phyloP scores from a whole-genome alignment of 2,113 vertebrate species.

The Pollachius pollachius region DNA sequence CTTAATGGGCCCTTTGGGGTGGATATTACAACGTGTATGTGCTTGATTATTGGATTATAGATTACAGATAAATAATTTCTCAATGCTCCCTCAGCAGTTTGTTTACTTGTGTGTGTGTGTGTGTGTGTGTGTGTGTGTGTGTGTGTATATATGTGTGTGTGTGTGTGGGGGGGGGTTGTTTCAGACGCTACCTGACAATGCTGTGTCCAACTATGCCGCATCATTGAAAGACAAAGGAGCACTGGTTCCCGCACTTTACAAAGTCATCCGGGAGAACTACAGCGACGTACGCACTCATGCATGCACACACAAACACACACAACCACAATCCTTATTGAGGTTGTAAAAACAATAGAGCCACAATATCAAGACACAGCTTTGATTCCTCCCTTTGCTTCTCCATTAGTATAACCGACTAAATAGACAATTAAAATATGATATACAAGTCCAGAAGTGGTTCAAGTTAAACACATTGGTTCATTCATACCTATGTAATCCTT shows the following conservation, averaged over 20 bases:
- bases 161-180: constrained; percentile 25
- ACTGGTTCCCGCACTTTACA: constrained; percentile 94
- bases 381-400: neutral
- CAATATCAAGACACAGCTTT: neutral
- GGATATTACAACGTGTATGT: no score
- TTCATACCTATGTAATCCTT: no score
- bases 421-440: no score
- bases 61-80: no score
- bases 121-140: constrained; percentile 9
- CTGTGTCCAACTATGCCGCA: constrained; percentile 86
- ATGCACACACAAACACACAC: constrained; percentile 1
- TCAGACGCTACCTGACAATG: constrained; percentile 91
- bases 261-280: constrained; percentile 94
- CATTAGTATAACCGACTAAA: no score
- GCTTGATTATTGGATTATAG: no score
- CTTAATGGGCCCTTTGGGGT: no score
- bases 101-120: neutral
- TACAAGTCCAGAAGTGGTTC: no score
- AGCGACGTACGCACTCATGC: constrained; percentile 82
- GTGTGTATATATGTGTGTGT: constrained; percentile 3
- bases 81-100: neutral
- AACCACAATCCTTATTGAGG: neutral
- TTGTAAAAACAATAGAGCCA: neutral
- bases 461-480: no score
- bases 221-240: constrained; percentile 86